These are phyloP conservation scores for Pinctada fucata DNA, from an alignment of 2,888 invertebrate genomes.

Conservation along the genomic window DNA sequence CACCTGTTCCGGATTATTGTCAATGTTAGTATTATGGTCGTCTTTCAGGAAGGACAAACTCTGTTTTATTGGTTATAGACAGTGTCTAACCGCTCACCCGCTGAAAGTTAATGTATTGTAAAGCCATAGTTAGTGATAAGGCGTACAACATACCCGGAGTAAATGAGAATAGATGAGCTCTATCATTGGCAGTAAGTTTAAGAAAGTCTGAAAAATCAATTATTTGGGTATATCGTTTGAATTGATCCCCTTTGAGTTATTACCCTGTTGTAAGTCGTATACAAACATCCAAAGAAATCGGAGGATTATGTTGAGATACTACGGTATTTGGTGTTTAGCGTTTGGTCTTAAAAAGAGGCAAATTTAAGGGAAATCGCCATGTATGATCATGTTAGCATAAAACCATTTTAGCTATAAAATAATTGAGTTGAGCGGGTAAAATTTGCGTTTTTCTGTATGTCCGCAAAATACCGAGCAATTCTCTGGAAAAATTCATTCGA, in stretches of 20 bases:
- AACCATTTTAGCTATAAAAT: too few relatives aligned
- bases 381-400: too few relatives aligned
- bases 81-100: neutral
- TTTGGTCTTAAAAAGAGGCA: conserved; percentile 1
- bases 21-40: too few relatives aligned
- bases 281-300: conserved; percentile 36
- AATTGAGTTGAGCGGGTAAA: too few relatives aligned
- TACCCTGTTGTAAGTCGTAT: conserved; percentile 26
- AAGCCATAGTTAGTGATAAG: neutral
- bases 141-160: conserved; percentile 22
- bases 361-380: too few relatives aligned
- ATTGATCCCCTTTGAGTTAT: conserved; percentile 41
- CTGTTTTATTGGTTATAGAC: too few relatives aligned
- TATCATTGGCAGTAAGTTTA: conserved; percentile 21
- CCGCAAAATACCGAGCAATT: too few relatives aligned
- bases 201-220: conserved; percentile 49
- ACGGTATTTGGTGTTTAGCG: conserved; percentile 28
- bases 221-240: conserved; percentile 38
- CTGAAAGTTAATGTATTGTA: neutral
- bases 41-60: too few relatives aligned
- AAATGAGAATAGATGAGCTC: conserved; percentile 40
- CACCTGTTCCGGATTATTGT: too few relatives aligned
- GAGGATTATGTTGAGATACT: conserved; percentile 29
- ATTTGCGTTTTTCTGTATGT: too few relatives aligned
- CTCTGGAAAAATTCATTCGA: too few relatives aligned